Evolutionary conservation across 2,888 invertebrate genomes (phyloP), one percentile per base, ranked within the genome.

Genomic region (Pandemis heparana): DNA sequence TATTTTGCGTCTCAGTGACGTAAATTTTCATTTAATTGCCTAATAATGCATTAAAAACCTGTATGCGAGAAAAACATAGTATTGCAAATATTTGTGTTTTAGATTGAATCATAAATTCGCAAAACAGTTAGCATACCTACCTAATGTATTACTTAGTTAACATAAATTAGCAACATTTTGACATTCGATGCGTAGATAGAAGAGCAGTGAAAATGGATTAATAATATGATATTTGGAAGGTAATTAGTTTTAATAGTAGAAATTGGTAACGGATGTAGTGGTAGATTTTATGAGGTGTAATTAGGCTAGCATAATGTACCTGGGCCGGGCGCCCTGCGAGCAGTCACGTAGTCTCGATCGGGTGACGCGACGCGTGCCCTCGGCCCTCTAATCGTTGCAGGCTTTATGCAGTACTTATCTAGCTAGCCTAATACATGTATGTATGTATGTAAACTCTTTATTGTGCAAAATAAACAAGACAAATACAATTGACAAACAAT

Each of bases 261-360:
- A 60, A 38, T 10, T 60, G 4, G 56, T 23, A 16, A 41, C 39
- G 14, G 51, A 16, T 3, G 23, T 5, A 18, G 16, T 12, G 7
- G 43, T 32, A 12, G 48, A 48, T 65, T 65, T 1, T 41, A 67
- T 43, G 18, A 53, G 46, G 14, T 23, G n/a, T 53, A 90, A 89
- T 88, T 88, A 80, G 78, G 81, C 77, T 82, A 82, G 79, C 41
- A 5, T 80, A 83, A 81, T 77, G 68, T 82, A 79, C 63, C 48
- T 70, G 56, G 70, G 72, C 63, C 64, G 74, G 77, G 84, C 80
- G 83, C 80, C 83, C 86, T 91, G 91, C 77, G 76, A 72, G 61
- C 59, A 83, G 91, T 93, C 93, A 94, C 93, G 93, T 93, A 92
- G 88, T 83, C 90, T 79, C 77, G 66, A 75, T 72, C 74, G 66